Base-by-base conservation (phyloP, 2,888 invertebrate genomes). In the Brachypalpus laphriformis region DNA sequence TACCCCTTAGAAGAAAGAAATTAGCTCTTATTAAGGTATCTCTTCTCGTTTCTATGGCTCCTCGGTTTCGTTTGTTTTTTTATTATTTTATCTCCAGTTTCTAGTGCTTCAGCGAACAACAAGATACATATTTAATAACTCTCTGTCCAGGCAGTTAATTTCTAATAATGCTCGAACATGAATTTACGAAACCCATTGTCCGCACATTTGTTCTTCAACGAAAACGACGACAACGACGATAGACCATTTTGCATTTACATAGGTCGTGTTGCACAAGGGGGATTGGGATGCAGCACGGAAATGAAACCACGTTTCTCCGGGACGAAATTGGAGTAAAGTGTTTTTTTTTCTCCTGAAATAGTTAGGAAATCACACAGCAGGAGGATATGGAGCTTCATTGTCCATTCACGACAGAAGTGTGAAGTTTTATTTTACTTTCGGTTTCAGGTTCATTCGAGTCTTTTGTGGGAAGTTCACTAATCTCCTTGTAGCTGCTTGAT, bases 21-120 rank as follows among this genome's bases (percentile, higher is more conserved):
- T 83, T 74, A 83, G 80, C 83, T 83, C 83, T 74, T 78, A 78
- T 80, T 78, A 74, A 78, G 68, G 78, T 78, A 68, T 78, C 72
- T 68, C 47, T 25, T 25, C 49, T 31, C 56, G 40, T 65, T 65
- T 59, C 65, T 65, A 65, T 66, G 57, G 40, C 71, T 71, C 45
- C 54, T 61, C 68, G 47, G 47, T 66, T 47, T 65, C 70, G 47
- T 72, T 70, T 31, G 25, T 14, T 9, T 72, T 9, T 72, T 61
- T 20, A 61, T 14, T 9, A 61, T 9, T 72, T 61, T 20, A 61
- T 72, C 61, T 72, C 1, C 11, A 51, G 49, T 28, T 22, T 11
- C 8, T 25, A 37, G 22, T 49, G 34, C 34, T 20, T 11, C 37
- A 54, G 56, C 14, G 40, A 40, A 40, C 14, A 70, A 45, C 14